These are phyloP conservation scores for Petrolisthes cinctipes DNA, from an alignment of 2,888 invertebrate genomes.

Conservation along the genomic window DNA sequence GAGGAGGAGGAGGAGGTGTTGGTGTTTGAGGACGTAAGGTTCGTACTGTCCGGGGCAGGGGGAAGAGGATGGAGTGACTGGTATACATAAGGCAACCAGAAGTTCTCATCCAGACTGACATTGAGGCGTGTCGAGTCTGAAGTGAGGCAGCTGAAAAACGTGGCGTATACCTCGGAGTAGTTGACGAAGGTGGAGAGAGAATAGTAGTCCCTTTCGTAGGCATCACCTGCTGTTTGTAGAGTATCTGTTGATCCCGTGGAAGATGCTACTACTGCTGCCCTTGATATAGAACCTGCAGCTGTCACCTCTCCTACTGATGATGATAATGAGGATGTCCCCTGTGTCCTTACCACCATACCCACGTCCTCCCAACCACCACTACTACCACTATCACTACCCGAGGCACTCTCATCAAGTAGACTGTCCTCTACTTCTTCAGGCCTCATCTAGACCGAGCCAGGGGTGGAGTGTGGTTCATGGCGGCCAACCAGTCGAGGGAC, in stretches of 20 bases:
- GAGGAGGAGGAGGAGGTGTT: not conserved
- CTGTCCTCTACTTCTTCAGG: not conserved
- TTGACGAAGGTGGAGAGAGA: slow-evolving; percentile 14
- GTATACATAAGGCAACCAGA: slow-evolving; percentile 35
- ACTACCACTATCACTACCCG: not conserved
- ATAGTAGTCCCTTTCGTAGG: too few relatives aligned
- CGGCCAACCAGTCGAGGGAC: too few relatives aligned
- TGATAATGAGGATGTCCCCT: not conserved
- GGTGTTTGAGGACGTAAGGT: not conserved
- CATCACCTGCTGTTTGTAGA: too few relatives aligned
- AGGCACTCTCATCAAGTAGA: not conserved
- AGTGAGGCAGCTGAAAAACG: slow-evolving; percentile 32
- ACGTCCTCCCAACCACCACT: slow-evolving; percentile 4
- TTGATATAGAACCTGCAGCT: not conserved
- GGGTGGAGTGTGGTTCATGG: too few relatives aligned
- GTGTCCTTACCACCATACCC: not conserved
- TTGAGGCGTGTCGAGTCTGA: slow-evolving; percentile 22
- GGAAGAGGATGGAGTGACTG: not conserved
- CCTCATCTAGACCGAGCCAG: not conserved
- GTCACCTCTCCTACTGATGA: not conserved
- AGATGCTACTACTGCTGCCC: not conserved
- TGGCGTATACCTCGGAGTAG: slow-evolving; percentile 38
- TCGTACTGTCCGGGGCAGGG: not conserved
- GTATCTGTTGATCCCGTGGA: not conserved
- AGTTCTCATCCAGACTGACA: slow-evolving; percentile 26